Evolutionary conservation across 92 coral and sea anemone species (phyloP), one percentile per base, ranked within the genome.

Genomic region (Desmophyllum pertusum): DNA sequence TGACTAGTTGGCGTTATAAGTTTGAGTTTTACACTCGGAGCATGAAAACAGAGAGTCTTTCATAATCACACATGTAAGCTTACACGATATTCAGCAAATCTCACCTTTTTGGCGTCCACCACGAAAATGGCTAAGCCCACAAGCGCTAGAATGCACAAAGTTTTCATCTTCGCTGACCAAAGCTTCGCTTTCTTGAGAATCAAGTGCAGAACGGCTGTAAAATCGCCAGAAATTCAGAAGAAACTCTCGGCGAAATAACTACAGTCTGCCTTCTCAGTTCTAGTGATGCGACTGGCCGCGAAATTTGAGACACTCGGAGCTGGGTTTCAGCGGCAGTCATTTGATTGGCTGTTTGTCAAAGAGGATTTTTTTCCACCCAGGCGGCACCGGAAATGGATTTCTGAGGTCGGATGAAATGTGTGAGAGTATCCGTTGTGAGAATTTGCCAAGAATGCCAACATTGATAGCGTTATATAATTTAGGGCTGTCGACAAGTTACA

Each of bases 81-180:
- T 2, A 46, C 41, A 64, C 43, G 46, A 43, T 59, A 40, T 9
- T 0, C 0, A 79, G 14, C 37, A 39, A n/a, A 48, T 41, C 84
- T 68, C 48, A 68, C 80, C 79, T 79, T 89, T 72, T 85, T 50
- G 40, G 91, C 92, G 25, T 85, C 89, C 36, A 80, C 92, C 14
- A 86, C 78, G 61, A 72, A 51, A 13, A 73, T 42, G 37, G 79
- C 62, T 23, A 89, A 64, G 76, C 82, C 37, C 42, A 65, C 42
- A 59, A 89, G 39, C 40, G 73, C 81, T 43, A 89, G 18, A 45
- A 73, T 77, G 82, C 92, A 85, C 51, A 89, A 42, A 27, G 48
- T 8, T 69, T 74, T 89, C 92, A 89, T 89, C 82, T 85, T 79
- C 37, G 74, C 48, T 36, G 0, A 48, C 0, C 46, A 14, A 55